phyloP scores from a whole-genome alignment of 2,113 vertebrate species.

The Pogonocichla stellata region DNA sequence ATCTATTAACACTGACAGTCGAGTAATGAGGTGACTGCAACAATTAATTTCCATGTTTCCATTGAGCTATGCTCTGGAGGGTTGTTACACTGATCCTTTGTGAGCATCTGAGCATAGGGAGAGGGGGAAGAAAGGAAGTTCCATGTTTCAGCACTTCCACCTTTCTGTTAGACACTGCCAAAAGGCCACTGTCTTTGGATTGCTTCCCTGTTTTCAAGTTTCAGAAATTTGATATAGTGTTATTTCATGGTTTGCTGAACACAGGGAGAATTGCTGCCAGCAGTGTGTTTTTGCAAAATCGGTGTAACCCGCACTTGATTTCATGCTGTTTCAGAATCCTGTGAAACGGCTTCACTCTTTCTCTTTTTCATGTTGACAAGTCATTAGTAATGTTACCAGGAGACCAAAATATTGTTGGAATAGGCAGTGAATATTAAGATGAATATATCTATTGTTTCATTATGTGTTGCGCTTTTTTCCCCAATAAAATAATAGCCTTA shows the following conservation, averaged over 20 bases:
- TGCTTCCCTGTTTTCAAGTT: neutral
- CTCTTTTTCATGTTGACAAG: neutral
- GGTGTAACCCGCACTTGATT: neutral
- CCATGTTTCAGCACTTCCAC: neutral
- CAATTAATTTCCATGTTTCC: constrained; percentile 48
- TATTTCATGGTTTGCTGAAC: constrained; percentile 41
- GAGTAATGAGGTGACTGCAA: constrained; percentile 36
- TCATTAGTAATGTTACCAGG: neutral
- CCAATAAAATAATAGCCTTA: neutral
- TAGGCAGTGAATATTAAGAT: neutral
- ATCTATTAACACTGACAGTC: constrained; percentile 8
- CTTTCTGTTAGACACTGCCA: neutral
- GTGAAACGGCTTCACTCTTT: neutral
- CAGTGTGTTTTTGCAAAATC: neutral
- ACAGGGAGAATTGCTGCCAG: neutral
- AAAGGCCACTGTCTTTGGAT: neutral
- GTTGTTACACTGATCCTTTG: neutral
- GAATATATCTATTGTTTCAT: neutral
- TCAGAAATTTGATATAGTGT: neutral
- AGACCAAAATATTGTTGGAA: neutral
- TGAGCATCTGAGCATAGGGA: neutral
- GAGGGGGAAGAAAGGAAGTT: neutral
- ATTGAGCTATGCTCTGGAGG: neutral
- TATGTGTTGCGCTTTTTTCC: neutral
- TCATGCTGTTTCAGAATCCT: neutral